Percentiles rank a stretch among this genome's conserved stretches.
These are phyloP conservation scores for Lasioglossum pauxillum DNA, from an alignment of 2,888 invertebrate species.

Conservation along the genomic window DNA sequence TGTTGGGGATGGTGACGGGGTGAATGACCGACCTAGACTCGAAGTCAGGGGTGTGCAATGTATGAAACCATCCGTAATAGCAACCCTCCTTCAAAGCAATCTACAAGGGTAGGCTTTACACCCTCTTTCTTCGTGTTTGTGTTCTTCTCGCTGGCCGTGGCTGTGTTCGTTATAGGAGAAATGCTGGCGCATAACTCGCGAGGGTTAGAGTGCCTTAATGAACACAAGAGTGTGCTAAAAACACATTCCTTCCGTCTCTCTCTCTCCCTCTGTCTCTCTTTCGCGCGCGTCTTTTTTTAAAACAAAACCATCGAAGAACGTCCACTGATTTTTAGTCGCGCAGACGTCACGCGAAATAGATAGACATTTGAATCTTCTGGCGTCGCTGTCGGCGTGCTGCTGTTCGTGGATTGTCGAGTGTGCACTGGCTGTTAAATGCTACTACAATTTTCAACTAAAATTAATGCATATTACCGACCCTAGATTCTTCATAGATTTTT, in stretches of 20 bases:
- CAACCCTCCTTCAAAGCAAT: slow-evolving; percentile 79
- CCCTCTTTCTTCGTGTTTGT: slow-evolving; percentile 69
- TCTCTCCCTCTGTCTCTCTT: slow-evolving; percentile 21
- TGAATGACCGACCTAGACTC: slow-evolving; percentile 85
- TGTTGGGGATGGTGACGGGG: slow-evolving; percentile 76
- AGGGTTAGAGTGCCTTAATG: slow-evolving; percentile 41
- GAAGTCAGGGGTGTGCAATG: slow-evolving; percentile 84
- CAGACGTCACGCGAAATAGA: background rate
- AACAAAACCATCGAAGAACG: background rate
- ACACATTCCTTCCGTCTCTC: slow-evolving; percentile 51
- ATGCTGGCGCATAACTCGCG: slow-evolving; percentile 61
- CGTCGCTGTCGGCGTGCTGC: background rate
- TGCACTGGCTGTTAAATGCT: background rate
- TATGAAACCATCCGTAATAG: slow-evolving; percentile 80
- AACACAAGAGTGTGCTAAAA: slow-evolving; percentile 53
- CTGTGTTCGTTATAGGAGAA: slow-evolving; percentile 56
- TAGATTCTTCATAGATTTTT: background rate
- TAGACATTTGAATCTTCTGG: background rate
- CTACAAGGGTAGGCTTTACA: slow-evolving; percentile 81
- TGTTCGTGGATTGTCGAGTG: background rate
- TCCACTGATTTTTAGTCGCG: background rate
- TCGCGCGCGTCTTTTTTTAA: background rate
- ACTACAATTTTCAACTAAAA: background rate
- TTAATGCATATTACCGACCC: background rate
- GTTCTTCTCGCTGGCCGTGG: slow-evolving; percentile 53